phyloP scores from a whole-genome alignment of 2,797 vertebrate species.

The Tangara arthus region DNA sequence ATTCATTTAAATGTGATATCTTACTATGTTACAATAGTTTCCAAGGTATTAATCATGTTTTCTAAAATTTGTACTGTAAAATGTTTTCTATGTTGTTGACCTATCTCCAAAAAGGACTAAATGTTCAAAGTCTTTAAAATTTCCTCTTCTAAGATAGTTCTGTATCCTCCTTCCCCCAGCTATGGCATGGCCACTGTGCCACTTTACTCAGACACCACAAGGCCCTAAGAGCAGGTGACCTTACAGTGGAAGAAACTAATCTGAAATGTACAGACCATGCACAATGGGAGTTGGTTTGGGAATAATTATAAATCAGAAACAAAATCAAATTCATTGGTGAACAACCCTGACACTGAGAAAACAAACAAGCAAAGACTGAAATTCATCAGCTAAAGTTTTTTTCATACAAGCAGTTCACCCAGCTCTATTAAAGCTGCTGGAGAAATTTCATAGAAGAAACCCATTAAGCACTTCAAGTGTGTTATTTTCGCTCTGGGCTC shows the following conservation, averaged over 20 bases:
- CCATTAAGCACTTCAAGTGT: slow-evolving; percentile 65
- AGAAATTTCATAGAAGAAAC: slow-evolving; percentile 57
- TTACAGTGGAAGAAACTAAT: background rate
- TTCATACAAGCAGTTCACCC: background rate
- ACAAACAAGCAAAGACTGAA: background rate
- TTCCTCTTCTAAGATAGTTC: background rate
- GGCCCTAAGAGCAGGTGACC: background rate
- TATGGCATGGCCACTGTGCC: rapidly evolving
- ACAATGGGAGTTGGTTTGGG: background rate
- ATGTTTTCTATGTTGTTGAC: background rate
- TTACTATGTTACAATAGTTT: background rate
- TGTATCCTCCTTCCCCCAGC: background rate
- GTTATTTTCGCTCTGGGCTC: slow-evolving; percentile 55
- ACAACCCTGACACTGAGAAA: background rate
- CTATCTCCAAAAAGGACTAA: background rate
- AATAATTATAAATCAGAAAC: background rate
- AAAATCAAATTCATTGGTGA: background rate
- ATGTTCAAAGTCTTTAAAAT: background rate
- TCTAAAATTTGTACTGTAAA: background rate
- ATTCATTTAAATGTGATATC: background rate
- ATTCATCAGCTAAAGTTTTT: background rate
- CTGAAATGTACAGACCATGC: background rate
- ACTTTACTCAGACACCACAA: background rate
- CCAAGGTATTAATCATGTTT: background rate
- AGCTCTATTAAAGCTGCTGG: slow-evolving; percentile 39